Base-by-base conservation (phyloP, 2,888 invertebrate genomes). In the Megastigmus dorsalis region DNA sequence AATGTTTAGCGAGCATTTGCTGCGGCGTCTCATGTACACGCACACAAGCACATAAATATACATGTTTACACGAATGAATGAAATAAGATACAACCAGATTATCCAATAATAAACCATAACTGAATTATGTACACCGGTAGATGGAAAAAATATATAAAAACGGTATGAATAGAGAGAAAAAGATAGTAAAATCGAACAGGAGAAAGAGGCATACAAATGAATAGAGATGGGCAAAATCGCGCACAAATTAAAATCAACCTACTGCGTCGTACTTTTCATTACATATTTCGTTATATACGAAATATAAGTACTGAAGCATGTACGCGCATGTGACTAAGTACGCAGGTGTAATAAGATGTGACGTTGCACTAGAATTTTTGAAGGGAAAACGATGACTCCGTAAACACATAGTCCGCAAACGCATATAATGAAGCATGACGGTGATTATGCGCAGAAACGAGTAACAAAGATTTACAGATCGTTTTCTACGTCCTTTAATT, bases 401-500 rank as follows among this genome's bases (percentile, higher is more conserved):
- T 23, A 18, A 18, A 50, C 48, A 55, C 38, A 13, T 20, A 15
- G 15, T 48, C 10, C 38, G 43, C 43, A 50, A n/a, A 33, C n/a
- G 10, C 41, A 45, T 20, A 5, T 7, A 69, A 15, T 1, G n/a
- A 28, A 69, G n/a, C 28, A 48, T 59, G 26, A 26, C 15, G 41
- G 60, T 23, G 62, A 55, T 43, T 33, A 67, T 43, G 33, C 0
- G 15, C 38, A 20, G 13, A 28, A 66, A 54, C 18, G 20, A 45
- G 23, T 55, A 23, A 41, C 30, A 65, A 10, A 75, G 63, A 52
- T 52, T 52, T 7, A 52, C 18, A n/a, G 30, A 23, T n/a, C 45
- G 41, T 65, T 75, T 72, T 79, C 75, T 73, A 73, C 72, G 68
- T 77, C 50, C 63, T 77, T 71, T 50, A 52, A 55, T 77, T 78